Percentiles rank a stretch among this genome's conserved stretches.
phyloP scores from a whole-genome alignment of 1,140 invertebrate genomes.

The Euura saliciscinereae region DNA sequence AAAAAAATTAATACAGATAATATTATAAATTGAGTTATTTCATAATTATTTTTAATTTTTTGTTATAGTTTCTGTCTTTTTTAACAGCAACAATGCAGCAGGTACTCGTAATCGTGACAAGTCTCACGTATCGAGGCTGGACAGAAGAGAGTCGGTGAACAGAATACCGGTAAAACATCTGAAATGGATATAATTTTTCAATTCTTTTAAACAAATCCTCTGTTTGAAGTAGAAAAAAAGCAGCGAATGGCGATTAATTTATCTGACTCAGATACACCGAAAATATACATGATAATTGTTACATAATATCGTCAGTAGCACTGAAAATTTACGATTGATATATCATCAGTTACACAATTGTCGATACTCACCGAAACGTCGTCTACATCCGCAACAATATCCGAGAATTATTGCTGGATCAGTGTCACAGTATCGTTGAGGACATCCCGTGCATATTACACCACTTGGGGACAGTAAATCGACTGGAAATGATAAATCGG shows the following conservation, averaged over 20 bases:
- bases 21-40: not conserved
- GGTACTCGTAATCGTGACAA: constrained; percentile 65
- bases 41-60: not conserved
- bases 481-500: constrained; percentile 38
- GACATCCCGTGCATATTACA: constrained; percentile 63
- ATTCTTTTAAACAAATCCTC: not conserved
- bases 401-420: constrained; percentile 68
- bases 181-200: constrained; percentile 34
- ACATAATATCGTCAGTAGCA: too few relatives aligned
- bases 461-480: constrained; percentile 58
- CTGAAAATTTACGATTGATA: too few relatives aligned
- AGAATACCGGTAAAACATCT: constrained; percentile 62
- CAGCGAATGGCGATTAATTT: not conserved
- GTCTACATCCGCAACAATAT: constrained; percentile 68
- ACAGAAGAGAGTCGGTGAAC: constrained; percentile 59
- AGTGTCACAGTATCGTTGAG: constrained; percentile 61
- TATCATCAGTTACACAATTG: constrained; percentile 3
- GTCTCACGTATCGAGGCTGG: constrained; percentile 61
- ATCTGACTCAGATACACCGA: too few relatives aligned
- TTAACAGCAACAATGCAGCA: constrained; percentile 65
- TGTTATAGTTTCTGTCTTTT: not conserved
- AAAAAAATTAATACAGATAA: too few relatives aligned
- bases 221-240: not conserved
- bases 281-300: too few relatives aligned
- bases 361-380: constrained; percentile 55